Percentiles rank a stretch among this genome's conserved stretches.
These are phyloP conservation scores for Cassiopea xamachana DNA, from an alignment of 30 jellyfish, hydroid and myxozoan species.

Conservation along the genomic window DNA sequence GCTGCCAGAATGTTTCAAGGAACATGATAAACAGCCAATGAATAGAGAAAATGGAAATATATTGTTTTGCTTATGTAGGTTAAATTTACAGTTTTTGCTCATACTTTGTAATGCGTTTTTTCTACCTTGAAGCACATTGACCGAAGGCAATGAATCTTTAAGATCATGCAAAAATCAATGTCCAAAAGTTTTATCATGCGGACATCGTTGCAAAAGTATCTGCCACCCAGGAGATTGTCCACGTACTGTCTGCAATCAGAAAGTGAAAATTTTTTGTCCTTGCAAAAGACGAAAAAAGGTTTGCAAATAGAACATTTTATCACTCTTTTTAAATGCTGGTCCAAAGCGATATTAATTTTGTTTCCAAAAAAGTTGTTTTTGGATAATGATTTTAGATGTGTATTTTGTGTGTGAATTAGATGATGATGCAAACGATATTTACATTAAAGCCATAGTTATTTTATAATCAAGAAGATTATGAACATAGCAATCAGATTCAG, in stretches of 20 bases:
- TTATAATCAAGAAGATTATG: too few relatives aligned
- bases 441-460: too few relatives aligned
- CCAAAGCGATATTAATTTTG: not conserved
- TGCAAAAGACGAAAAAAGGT: conserved; percentile 91
- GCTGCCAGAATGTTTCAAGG: too few relatives aligned
- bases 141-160: conserved; percentile 12
- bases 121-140: not conserved
- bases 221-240: conserved; percentile 87
- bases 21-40: too few relatives aligned
- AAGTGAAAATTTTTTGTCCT: conserved; percentile 66
- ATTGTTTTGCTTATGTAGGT: too few relatives aligned
- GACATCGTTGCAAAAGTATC: conserved; percentile 75
- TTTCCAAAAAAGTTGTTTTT: too few relatives aligned
- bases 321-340: not conserved
- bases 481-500: too few relatives aligned
- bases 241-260: conserved; percentile 63
- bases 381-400: too few relatives aligned
- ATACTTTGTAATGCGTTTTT: not conserved
- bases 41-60: too few relatives aligned
- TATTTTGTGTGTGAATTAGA: too few relatives aligned
- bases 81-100: not conserved
- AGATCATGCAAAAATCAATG: conserved; percentile 79
- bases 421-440: too few relatives aligned
- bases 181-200: conserved; percentile 74
- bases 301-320: not conserved